Evolutionary conservation across 2,113 vertebrate genomes (phyloP).

Genomic region (Daubentonia madagascariensis): DNA sequence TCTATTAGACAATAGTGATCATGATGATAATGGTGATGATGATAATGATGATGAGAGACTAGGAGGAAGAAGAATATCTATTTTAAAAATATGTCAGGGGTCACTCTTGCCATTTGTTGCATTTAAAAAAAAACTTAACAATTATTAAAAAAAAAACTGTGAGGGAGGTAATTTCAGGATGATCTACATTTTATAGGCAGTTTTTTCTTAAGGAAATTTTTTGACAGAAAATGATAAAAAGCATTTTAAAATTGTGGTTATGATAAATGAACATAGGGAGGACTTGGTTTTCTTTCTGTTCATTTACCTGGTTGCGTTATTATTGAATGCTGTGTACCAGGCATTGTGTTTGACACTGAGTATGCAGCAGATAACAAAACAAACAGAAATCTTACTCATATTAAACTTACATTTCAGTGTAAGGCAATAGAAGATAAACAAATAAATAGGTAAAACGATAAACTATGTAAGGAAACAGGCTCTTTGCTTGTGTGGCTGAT

Average conservation of each 20-base stretch:
- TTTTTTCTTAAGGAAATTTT: background rate
- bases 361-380: background rate
- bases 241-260: background rate
- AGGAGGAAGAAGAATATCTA: accelerated
- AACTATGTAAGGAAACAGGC: accelerated
- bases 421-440: background rate
- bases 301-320: background rate
- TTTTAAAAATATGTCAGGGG: background rate
- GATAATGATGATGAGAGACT: background rate
- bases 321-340: background rate
- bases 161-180: background rate
- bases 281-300: background rate
- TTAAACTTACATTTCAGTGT: background rate
- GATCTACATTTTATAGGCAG: background rate
- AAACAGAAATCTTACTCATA: background rate
- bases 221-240: background rate
- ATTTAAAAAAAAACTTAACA: background rate
- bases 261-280: background rate
- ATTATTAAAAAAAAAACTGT: background rate
- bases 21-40: background rate
- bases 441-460: background rate
- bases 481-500: background rate
- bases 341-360: background rate
- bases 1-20: background rate
- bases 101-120: background rate